Base-by-base conservation (phyloP, 2,888 invertebrate genomes). In the Daptonema setosum region DNA sequence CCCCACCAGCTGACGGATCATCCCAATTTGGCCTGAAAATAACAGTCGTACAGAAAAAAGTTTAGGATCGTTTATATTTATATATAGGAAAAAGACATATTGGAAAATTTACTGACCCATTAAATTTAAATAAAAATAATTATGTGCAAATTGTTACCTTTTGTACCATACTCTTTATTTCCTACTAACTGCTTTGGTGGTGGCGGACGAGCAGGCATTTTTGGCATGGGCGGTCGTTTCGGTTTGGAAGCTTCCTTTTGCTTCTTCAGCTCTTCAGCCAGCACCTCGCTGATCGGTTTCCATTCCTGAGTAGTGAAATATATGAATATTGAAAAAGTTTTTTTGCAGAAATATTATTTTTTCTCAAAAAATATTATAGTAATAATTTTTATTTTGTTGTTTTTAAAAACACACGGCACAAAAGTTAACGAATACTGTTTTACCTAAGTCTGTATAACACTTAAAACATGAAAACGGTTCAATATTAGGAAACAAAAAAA, bases 211-310 rank as follows among this genome's bases (percentile, higher is more conserved):
- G 20, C 2, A 8, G 28, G 45, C 20, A 28, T 1, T 25, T 45
- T 55, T 20, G 59, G 57, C 11, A 57, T 55, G 25, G 59, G 57
- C 25, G 59, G 57, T 47, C 57, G 29, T 28, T 20, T 55, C 28
- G 59, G 59, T 50, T 57, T 56, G 2, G 8, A 1, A 28, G n/a
- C 8, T 20, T 57, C 57, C 17, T 29, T 20, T 43, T 59, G 47
- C 28, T 57, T 57, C 47, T 55, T 45, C 25, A 59, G 55, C 24
- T 59, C 59, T 5, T 54, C 57, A 25, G 52, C 24, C 25, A 59
- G 43, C 17, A 25, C 8, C 28, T 57, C 59, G 22, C 48, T 28
- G 24, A 59, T 59, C 8, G 54, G 55, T 22, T 55, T 57, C 59
- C 59, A 59, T 25, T 57, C 56, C 51, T 45, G 35, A 8, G 50